These are phyloP conservation scores for Phasia obesa DNA, from an alignment of 2,888 invertebrate species.

Conservation along the genomic window DNA sequence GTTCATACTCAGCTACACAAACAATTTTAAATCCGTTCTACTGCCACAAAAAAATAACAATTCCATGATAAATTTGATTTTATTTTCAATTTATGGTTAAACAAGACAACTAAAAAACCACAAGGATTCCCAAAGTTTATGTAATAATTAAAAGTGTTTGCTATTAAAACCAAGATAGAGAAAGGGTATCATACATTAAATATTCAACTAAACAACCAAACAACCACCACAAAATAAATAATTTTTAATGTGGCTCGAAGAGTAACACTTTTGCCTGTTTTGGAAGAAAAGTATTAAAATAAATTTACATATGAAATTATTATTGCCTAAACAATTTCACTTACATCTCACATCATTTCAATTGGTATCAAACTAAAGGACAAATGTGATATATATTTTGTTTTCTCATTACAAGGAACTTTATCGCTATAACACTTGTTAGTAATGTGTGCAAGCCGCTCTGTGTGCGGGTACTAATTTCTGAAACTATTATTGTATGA, in stretches of 20 bases:
- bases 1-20: conserved; percentile 39
- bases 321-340: conserved; percentile 13
- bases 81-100: conserved; percentile 63
- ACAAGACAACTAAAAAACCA: conserved; percentile 24
- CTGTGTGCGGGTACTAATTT: no score
- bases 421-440: background rate
- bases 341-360: conserved; percentile 5
- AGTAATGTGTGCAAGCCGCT: background rate
- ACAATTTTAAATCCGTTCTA: conserved; percentile 28
- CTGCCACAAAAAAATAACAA: conserved; percentile 23
- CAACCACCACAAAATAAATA: conserved; percentile 11
- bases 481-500: no score
- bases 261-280: conserved; percentile 2
- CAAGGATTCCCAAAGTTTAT: conserved; percentile 40
- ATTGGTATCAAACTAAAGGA: background rate
- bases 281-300: conserved; percentile 49
- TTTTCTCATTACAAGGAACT: background rate
- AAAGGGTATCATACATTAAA: conserved; percentile 52
- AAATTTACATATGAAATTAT: conserved; percentile 74
- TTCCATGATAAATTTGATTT: conserved; percentile 63
- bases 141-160: conserved; percentile 62
- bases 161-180: conserved; percentile 12
- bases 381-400: conserved; percentile 18
- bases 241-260: conserved; percentile 7
- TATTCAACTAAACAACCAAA: conserved; percentile 22